Evolutionary conservation across 2,888 invertebrate species (phyloP).

Genomic region (Conistra vaccinii): DNA sequence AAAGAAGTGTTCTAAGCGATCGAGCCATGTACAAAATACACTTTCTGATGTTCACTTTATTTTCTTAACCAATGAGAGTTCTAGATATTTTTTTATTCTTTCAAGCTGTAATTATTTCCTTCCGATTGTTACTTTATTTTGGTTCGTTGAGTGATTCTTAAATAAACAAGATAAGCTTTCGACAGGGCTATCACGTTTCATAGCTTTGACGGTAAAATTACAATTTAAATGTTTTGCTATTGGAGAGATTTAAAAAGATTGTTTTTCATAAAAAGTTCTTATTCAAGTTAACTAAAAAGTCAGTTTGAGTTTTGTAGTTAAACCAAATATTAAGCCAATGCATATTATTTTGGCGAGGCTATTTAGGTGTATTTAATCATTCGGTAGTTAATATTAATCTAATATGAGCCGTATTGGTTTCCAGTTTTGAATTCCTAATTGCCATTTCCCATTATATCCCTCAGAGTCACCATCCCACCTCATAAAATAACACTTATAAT

Average conservation of each 20-base stretch:
- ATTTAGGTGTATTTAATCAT: background rate
- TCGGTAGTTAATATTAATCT: background rate
- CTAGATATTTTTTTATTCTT: background rate
- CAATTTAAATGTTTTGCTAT: background rate
- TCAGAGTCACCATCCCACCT: background rate
- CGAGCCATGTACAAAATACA: too few relatives aligned
- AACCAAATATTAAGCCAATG: background rate
- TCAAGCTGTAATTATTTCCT: background rate
- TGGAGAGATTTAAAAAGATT: too few relatives aligned
- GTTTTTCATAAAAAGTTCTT: too few relatives aligned
- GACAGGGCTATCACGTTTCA: background rate
- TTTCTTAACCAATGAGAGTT: background rate
- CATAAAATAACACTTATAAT: constrained; percentile 20
- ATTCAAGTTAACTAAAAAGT: background rate
- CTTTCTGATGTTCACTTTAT: background rate
- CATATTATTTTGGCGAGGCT: background rate
- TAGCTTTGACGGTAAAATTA: background rate
- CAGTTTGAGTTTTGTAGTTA: background rate
- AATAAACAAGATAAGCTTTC: background rate
- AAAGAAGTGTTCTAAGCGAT: background rate
- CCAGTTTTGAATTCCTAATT: background rate
- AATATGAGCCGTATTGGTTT: background rate
- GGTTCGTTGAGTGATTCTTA: background rate
- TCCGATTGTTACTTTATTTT: background rate
- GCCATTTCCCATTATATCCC: background rate